Evolutionary conservation across 2,113 vertebrate genomes (phyloP).

Genomic region (Heterotilapia buettikoferi): DNA sequence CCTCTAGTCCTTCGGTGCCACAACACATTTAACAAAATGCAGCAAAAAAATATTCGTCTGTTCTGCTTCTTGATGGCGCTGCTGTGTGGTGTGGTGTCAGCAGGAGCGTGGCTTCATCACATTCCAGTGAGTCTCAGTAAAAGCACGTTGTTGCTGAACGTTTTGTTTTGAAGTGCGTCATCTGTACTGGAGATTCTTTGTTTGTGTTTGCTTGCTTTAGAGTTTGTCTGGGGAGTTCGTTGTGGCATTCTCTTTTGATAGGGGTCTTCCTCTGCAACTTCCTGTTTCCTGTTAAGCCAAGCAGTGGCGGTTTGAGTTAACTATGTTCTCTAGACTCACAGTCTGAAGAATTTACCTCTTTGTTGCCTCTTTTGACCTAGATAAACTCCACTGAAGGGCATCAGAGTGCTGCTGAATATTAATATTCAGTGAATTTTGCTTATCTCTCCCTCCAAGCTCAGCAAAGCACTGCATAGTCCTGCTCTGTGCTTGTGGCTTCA

Average conservation of each 20-base stretch:
- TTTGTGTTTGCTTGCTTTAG: slow-evolving; percentile 4
- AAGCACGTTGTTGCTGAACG: not conserved
- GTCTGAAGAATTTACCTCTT: not conserved
- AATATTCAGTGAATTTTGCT: not conserved
- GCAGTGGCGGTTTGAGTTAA: not conserved
- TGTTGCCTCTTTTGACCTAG: slow-evolving; percentile 5
- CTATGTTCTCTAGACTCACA: not conserved
- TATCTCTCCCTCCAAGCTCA: not conserved
- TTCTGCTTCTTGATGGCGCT: not conserved
- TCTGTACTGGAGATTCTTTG: not conserved
- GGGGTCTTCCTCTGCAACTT: slow-evolving; percentile 55
- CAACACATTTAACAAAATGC: not conserved
- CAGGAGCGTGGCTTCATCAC: not conserved
- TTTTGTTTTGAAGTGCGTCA: slow-evolving; percentile 6
- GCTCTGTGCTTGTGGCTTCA: not conserved
- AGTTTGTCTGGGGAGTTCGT: slow-evolving; percentile 21
- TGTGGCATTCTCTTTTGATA: slow-evolving; percentile 38
- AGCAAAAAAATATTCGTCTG: not conserved
- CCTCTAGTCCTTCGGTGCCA: not conserved
- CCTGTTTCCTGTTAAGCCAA: slow-evolving; percentile 56
- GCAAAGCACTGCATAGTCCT: not conserved
- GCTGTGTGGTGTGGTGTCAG: not conserved
- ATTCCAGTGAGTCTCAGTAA: not conserved
- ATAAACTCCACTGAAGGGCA: not conserved
- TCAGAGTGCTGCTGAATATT: not conserved